Evolutionary conservation across 1,140 invertebrate species (phyloP).

Genomic region (Trachymyrmex septentrionalis): DNA sequence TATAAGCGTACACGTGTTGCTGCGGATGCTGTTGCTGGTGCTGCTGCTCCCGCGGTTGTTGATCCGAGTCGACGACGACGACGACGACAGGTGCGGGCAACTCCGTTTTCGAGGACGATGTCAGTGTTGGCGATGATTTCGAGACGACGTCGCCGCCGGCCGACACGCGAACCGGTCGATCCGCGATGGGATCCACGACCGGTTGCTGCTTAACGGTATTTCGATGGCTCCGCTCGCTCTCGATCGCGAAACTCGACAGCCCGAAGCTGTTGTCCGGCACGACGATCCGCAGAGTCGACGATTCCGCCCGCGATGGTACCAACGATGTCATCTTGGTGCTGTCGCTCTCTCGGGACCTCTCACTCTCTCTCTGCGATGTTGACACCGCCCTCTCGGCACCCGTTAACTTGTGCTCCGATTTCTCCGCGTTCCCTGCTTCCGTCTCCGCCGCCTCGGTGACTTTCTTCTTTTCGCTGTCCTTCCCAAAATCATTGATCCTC

Average conservation of each 20-base stretch:
- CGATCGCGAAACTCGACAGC: constrained; percentile 53
- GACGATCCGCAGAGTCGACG: constrained; percentile 68
- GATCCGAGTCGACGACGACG: not conserved
- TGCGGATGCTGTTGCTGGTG: constrained; percentile 63
- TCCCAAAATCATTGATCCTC: not conserved
- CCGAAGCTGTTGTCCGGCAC: constrained; percentile 69
- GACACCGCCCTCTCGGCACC: not conserved
- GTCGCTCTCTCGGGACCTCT: constrained; percentile 45
- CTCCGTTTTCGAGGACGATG: constrained; percentile 41
- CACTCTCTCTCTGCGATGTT: not conserved
- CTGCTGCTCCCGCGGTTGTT: not conserved
- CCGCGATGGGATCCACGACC: constrained; percentile 59
- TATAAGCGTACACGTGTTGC: constrained; percentile 85
- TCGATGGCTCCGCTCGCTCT: constrained; percentile 44
- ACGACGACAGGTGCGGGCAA: not conserved
- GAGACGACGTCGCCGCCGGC: constrained; percentile 29
- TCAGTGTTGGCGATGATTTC: not conserved
- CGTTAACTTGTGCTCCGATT: constrained; percentile 25
- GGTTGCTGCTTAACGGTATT: constrained; percentile 68
- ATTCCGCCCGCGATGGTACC: constrained; percentile 4
- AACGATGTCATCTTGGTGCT: constrained; percentile 1
- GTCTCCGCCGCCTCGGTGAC: not conserved
- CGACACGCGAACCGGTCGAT: constrained; percentile 59
- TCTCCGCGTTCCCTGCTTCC: constrained; percentile 21
- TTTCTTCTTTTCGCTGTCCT: not conserved